phyloP scores from a whole-genome alignment of 2,113 vertebrate genomes.

The Ploceus nigricollis region DNA sequence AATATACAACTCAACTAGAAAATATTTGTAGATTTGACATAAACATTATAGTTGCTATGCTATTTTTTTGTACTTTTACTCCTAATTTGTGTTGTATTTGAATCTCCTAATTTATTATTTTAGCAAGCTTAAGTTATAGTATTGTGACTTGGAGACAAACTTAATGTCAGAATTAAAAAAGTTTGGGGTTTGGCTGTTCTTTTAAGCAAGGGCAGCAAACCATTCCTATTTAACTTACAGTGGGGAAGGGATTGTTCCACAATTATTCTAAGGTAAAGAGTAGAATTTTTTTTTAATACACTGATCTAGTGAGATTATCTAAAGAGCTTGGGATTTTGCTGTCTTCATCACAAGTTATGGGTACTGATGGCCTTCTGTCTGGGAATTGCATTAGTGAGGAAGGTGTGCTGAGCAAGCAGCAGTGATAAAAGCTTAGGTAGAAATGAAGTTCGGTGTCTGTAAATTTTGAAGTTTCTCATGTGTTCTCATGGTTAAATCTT shows the following conservation, averaged over 20 bases:
- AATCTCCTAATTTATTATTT: not conserved
- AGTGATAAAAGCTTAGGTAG: not conserved
- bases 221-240: not conserved
- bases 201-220: not conserved
- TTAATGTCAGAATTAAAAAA: not conserved
- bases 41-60: not conserved
- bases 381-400: not conserved
- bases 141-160: not conserved
- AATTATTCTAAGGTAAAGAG: not conserved
- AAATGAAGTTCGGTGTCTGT: not conserved
- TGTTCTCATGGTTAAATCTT: not conserved
- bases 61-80: not conserved
- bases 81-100: not conserved
- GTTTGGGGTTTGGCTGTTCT: not conserved
- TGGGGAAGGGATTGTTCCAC: not conserved
- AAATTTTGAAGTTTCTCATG: not conserved
- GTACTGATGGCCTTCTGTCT: not conserved
- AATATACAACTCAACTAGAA: not conserved
- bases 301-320: not conserved
- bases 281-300: not conserved
- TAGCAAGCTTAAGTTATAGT: not conserved
- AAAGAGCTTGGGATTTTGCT: not conserved
- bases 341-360: not conserved
- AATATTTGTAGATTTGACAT: not conserved
- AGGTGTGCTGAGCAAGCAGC: slow-evolving; percentile 3